phyloP scores from a whole-genome alignment of 2,113 vertebrate genomes.

The Trematomus loennbergii region DNA sequence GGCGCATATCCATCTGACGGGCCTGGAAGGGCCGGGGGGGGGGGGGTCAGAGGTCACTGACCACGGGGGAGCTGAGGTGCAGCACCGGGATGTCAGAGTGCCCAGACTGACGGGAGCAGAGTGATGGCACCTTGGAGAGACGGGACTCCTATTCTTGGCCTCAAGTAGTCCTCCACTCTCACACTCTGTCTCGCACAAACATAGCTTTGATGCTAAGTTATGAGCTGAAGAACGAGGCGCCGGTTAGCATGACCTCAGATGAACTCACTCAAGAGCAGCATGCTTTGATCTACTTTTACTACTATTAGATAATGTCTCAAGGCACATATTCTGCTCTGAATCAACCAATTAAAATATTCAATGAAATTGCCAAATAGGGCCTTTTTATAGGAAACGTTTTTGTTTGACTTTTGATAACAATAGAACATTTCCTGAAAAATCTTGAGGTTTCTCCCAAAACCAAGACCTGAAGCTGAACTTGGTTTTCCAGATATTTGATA shows the following conservation, averaged over 20 bases:
- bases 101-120: slow-evolving; percentile 66
- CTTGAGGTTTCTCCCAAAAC: slow-evolving; percentile 61
- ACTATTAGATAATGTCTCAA: slow-evolving; percentile 60
- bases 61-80: slow-evolving; percentile 50
- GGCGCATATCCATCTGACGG: slow-evolving; percentile 64
- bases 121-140: slow-evolving; percentile 76
- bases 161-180: slow-evolving; percentile 59
- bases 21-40: slow-evolving; percentile 14
- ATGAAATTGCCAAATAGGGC: slow-evolving; percentile 18
- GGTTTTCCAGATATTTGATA: slow-evolving; percentile 66
- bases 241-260: slow-evolving; percentile 70
- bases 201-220: slow-evolving; percentile 79
- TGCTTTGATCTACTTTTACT: slow-evolving; percentile 73
- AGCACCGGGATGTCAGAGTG: slow-evolving; percentile 60
- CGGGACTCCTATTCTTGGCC: slow-evolving; percentile 47
- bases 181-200: slow-evolving; percentile 52
- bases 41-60: slow-evolving; percentile 62
- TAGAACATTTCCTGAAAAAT: slow-evolving; percentile 48
- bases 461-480: slow-evolving; percentile 65
- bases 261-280: slow-evolving; percentile 64
- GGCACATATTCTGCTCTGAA: slow-evolving; percentile 46
- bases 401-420: slow-evolving; percentile 61
- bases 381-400: slow-evolving; percentile 46
- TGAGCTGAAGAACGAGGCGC: slow-evolving; percentile 67
- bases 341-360: slow-evolving; percentile 56